phyloP scores from a whole-genome alignment of 2,888 invertebrate genomes.

The Sycophila texana region DNA sequence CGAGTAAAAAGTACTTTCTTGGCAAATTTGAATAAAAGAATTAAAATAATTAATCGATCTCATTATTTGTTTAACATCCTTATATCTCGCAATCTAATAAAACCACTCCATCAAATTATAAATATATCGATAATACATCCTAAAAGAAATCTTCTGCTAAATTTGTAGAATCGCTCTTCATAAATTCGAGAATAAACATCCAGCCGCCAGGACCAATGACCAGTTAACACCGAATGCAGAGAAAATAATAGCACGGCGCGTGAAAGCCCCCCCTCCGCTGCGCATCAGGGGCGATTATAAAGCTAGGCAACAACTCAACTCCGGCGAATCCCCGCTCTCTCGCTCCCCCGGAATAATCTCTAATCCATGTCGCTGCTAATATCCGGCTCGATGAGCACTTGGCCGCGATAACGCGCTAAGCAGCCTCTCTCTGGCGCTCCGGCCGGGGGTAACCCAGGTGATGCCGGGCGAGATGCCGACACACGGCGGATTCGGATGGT shows the following conservation, averaged over 20 bases:
- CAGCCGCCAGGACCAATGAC: too few species aligned
- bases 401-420: slow-evolving; percentile 49
- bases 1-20: too few species aligned
- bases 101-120: too few species aligned
- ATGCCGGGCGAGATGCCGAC: slow-evolving; percentile 45
- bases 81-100: too few species aligned
- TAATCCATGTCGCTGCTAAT: slow-evolving; percentile 62
- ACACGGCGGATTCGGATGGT: slow-evolving; percentile 52
- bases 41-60: too few species aligned
- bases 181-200: too few species aligned
- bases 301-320: neutral
- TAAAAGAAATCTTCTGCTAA: too few species aligned
- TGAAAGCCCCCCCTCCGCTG: neutral
- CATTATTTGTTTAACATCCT: too few species aligned
- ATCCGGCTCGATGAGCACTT: slow-evolving; percentile 64
- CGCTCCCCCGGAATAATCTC: slow-evolving; percentile 27
- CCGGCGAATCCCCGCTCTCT: neutral
- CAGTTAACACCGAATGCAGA: too few species aligned
- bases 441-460: slow-evolving; percentile 17
- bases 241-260: neutral
- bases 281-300: slow-evolving; percentile 3
- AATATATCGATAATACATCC: too few species aligned
- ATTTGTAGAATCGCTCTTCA: too few species aligned
- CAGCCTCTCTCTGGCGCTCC: slow-evolving; percentile 33
- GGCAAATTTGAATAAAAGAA: too few species aligned